Percentiles rank a stretch among this genome's conserved stretches.
Conservation (phyloP, 2,797 vertebrate species). For the Urocyon cinereoargenteus region DNA sequence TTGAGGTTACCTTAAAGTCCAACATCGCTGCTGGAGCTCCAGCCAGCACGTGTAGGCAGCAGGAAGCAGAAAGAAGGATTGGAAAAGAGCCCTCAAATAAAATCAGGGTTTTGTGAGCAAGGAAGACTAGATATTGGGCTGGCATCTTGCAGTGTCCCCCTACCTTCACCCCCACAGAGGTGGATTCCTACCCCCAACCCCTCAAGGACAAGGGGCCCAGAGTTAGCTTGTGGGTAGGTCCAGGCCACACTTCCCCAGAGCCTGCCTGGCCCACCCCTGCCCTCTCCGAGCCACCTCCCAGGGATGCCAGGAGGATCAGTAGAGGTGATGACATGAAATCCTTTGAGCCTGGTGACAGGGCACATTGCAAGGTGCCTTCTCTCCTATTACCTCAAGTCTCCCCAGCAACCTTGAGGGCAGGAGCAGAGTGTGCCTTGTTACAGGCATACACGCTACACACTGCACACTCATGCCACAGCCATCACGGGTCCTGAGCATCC, state of each 20-base stretch:
- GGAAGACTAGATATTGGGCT: background rate
- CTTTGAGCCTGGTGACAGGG: background rate
- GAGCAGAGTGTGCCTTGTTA: background rate
- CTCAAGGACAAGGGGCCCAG: background rate
- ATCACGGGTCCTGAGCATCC: rapidly evolving
- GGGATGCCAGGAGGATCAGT: background rate
- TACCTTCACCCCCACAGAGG: background rate
- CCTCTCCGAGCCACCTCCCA: background rate
- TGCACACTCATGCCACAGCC: rapidly evolving
- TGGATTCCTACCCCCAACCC: background rate
- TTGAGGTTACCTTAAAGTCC: background rate
- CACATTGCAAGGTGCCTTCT: background rate
- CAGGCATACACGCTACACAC: rapidly evolving
- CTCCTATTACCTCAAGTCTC: background rate
- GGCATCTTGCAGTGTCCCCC: background rate
- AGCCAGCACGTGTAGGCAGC: background rate
- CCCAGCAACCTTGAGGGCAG: background rate
- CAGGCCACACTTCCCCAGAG: background rate
- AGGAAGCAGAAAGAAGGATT: background rate
- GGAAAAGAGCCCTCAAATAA: background rate
- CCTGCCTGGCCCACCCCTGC: background rate
- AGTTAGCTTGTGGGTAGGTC: background rate
- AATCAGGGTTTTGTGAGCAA: background rate
- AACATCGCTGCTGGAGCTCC: constrained; percentile 11
- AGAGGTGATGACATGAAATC: background rate